Evolutionary conservation across 2,888 invertebrate genomes (phyloP).

Genomic region (Trissolcus japonicus): DNA sequence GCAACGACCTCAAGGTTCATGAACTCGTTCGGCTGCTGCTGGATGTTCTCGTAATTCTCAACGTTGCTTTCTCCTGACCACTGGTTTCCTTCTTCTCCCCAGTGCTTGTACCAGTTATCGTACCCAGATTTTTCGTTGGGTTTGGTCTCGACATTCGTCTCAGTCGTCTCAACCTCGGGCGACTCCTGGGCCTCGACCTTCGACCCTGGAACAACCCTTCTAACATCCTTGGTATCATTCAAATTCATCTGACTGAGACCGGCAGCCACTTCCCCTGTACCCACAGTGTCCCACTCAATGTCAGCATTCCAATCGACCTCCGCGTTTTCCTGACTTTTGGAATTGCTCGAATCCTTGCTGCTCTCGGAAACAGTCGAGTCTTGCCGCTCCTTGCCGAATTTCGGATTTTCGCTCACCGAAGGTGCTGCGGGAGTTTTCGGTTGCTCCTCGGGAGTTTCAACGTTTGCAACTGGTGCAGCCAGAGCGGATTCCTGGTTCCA

Average conservation of each 20-base stretch:
- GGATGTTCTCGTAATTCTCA: constrained; percentile 73
- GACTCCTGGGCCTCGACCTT: constrained; percentile 47
- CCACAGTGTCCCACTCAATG: constrained; percentile 60
- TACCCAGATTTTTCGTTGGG: constrained; percentile 63
- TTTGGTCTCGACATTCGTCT: constrained; percentile 13
- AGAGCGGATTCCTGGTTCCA: constrained; percentile 61
- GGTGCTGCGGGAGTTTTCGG: constrained; percentile 61
- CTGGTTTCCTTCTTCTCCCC: constrained; percentile 51
- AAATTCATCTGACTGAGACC: constrained; percentile 67
- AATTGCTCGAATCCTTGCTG: constrained; percentile 39
- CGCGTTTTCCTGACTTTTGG: constrained; percentile 56
- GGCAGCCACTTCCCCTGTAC: constrained; percentile 61
- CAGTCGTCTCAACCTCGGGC: constrained; percentile 35
- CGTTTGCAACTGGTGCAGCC: constrained; percentile 58
- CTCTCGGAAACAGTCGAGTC: constrained; percentile 40
- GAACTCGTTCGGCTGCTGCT: constrained; percentile 70
- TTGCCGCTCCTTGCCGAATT: constrained; percentile 43
- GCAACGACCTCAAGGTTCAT: constrained; percentile 71
- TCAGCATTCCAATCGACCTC: constrained; percentile 64
- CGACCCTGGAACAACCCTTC: constrained; percentile 12
- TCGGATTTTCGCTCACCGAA: constrained; percentile 62
- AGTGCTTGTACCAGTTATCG: constrained; percentile 74
- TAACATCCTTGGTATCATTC: constrained; percentile 57
- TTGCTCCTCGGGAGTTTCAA: constrained; percentile 63
- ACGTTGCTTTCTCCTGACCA: constrained; percentile 67